These are phyloP conservation scores for Corticium candelabrum DNA, from an alignment of 37 sponge, comb jelly and placozoan species.

Conservation along the genomic window DNA sequence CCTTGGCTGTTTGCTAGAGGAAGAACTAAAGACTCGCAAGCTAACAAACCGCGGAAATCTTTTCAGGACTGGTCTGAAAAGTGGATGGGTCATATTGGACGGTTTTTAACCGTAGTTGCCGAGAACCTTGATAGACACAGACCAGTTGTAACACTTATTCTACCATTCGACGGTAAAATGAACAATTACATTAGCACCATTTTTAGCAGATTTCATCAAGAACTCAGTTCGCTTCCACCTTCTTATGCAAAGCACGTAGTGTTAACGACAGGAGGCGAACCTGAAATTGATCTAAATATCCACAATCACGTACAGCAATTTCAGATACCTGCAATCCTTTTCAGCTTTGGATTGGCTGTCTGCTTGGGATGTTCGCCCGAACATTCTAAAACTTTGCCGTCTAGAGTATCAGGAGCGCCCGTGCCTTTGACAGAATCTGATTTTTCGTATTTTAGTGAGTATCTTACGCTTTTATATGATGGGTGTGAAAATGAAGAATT, in stretches of 20 bases:
- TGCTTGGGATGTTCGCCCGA: background rate
- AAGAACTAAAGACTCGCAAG: background rate
- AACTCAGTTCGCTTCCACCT: background rate
- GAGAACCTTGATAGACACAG: background rate
- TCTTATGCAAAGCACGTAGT: background rate
- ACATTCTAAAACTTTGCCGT: background rate
- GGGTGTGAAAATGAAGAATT: background rate
- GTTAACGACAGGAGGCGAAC: background rate
- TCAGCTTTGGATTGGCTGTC: background rate
- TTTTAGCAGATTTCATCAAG: background rate
- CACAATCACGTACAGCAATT: no score
- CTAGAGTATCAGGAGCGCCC: background rate
- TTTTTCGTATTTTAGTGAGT: background rate
- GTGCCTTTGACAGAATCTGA: background rate
- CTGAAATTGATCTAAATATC: background rate
- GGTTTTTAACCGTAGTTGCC: background rate
- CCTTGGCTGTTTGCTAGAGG: background rate
- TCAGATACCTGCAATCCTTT: background rate
- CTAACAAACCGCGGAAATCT: background rate
- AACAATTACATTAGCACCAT: background rate
- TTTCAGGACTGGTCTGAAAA: background rate
- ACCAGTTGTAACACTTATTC: background rate
- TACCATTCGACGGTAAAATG: background rate
- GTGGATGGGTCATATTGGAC: background rate
- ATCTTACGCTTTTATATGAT: background rate